These are phyloP conservation scores for Falcaria lacertinaria DNA, from an alignment of 2,888 invertebrate genomes.

Conservation along the genomic window DNA sequence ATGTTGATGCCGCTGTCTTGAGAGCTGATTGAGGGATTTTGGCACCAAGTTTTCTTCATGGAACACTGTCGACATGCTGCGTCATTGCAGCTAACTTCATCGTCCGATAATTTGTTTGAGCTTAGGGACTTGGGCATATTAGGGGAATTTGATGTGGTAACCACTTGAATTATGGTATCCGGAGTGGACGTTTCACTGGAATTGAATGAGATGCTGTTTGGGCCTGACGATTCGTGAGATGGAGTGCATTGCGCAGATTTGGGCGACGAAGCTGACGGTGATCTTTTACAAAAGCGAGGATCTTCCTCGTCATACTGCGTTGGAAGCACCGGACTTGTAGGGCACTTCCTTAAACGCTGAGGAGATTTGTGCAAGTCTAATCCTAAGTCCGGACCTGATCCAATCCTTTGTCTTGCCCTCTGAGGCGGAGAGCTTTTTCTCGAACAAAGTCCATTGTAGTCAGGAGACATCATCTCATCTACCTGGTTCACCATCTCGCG, in stretches of 20 bases:
- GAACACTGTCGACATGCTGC: conserved; percentile 67
- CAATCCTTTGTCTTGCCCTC: conserved; percentile 53
- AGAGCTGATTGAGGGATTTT: conserved; percentile 85
- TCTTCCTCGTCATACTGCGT: conserved; percentile 60
- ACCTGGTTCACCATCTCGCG: conserved; percentile 86
- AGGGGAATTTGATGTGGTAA: conserved; percentile 62
- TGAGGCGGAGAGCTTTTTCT: conserved; percentile 74
- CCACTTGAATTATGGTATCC: conserved; percentile 73
- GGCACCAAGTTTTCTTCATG: conserved; percentile 81
- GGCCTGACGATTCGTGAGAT: conserved; percentile 65
- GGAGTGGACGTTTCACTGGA: conserved; percentile 77
- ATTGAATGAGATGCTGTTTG: conserved; percentile 71
- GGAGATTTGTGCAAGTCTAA: conserved; percentile 53
- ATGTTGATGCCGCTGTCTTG: conserved; percentile 89
- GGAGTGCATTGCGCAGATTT: conserved; percentile 67
- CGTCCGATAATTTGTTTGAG: conserved; percentile 79
- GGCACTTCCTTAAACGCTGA: conserved; percentile 60
- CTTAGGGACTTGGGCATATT: conserved; percentile 75
- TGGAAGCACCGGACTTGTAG: conserved; percentile 68
- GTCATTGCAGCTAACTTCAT: conserved; percentile 72
- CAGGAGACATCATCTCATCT: conserved; percentile 82
- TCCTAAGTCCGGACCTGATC: conserved; percentile 68
- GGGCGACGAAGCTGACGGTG: conserved; percentile 57
- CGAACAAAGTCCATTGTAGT: conserved; percentile 49
- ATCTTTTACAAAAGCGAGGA: conserved; percentile 40